Base-by-base conservation (phyloP, 30 jellyfish, hydroid and myxozoan genomes). In the Rhopilema esculentum region DNA sequence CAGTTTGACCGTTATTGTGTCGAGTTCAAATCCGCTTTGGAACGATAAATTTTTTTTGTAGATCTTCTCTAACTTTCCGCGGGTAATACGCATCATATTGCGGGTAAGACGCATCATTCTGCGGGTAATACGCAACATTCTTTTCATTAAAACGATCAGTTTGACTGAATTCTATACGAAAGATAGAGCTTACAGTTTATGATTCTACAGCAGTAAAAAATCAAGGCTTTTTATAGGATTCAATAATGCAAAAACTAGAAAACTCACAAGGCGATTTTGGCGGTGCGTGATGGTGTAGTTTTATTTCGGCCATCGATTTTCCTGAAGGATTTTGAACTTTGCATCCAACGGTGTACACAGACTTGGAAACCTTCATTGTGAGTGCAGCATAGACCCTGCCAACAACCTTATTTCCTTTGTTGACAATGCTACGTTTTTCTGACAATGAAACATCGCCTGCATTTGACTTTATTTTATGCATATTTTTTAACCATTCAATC, bases 191-290 rank as follows among this genome's bases (percentile, higher is more conserved):
- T n/a, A n/a, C n/a, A n/a, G n/a, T n/a, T n/a, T n/a, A n/a, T n/a
- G n/a, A n/a, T n/a, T n/a, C n/a, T n/a, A n/a, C n/a, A n/a, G n/a
- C n/a, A n/a, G n/a, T n/a, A 27, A 49, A 51, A 40, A 68, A 50
- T 9, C 51, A 8, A 52, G 26, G 70, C 40, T 28, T 4, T 69
- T 25, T 40, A 32, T 15, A 8, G 49, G 61, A 77, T 7, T 49
- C 64, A 8, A 64, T 8, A 16, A 53, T 1, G 51, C 16, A 17
- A 20, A 18, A 24, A 69, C 53, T 18, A 23, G 31, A 28, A 40
- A 16, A 78, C 94, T 85, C 67, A 85, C 94, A 85, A 12, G 94
- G 94, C 0, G 88, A 27, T 1, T 16, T 61, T 18, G 94, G 94
- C 12, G 72, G 83, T 6, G 66, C 30, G 26, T 85, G 94, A 0